Evolutionary conservation across 1,140 invertebrate genomes (phyloP).

Genomic region (Pissodes strobi): DNA sequence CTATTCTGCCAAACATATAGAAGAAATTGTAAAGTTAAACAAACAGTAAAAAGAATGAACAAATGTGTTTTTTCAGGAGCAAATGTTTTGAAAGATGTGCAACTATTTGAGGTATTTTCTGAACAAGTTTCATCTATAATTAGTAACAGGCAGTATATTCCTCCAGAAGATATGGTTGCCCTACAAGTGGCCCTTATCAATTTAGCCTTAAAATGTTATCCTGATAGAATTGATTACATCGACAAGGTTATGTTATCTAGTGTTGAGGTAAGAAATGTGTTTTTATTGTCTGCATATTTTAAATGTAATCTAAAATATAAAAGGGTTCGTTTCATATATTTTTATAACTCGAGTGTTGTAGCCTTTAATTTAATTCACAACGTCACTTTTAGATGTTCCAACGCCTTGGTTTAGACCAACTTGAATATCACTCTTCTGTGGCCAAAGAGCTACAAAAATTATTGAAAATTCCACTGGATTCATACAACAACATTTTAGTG

Average conservation of each 20-base stretch:
- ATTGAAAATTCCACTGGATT: conserved; percentile 92
- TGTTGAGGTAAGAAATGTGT: conserved; percentile 62
- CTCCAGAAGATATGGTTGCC: conserved; percentile 93
- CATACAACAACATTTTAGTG: conserved; percentile 91
- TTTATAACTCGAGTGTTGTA: too few relatives aligned
- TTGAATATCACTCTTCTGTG: conserved; percentile 81
- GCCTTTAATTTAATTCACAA: too few relatives aligned
- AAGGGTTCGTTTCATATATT: not conserved
- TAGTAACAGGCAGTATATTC: conserved; percentile 89
- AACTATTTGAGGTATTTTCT: conserved; percentile 98
- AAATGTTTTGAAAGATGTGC: conserved; percentile 67
- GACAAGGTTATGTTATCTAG: conserved; percentile 94
- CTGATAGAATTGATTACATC: conserved; percentile 91
- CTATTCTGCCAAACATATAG: not conserved
- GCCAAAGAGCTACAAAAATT: conserved; percentile 91
- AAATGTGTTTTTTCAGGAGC: conserved; percentile 28
- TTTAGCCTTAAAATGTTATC: conserved; percentile 95
- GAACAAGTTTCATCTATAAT: conserved; percentile 95
- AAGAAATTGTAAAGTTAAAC: not conserved
- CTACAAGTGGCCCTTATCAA: conserved; percentile 95
- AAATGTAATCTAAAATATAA: not conserved
- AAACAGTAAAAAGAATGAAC: conserved; percentile 4
- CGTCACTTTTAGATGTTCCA: conserved; percentile 47
- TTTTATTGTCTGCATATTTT: not conserved
- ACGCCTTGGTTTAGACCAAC: conserved; percentile 56